These are phyloP conservation scores for Stictocephala bisonia DNA, from an alignment of 2,888 invertebrate genomes.

Conservation along the genomic window DNA sequence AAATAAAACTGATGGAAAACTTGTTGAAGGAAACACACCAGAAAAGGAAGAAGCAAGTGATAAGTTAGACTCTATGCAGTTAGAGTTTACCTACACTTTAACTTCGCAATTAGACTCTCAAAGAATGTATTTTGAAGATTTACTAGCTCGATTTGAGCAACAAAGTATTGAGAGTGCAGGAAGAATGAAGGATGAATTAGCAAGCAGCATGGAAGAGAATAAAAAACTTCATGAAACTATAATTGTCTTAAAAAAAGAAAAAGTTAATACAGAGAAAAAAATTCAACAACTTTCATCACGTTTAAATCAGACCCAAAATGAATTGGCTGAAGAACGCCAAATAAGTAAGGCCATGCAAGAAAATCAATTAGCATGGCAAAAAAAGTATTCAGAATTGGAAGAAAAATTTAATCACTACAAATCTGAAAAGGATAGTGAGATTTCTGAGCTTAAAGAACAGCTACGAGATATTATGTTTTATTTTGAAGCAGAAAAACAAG, in stretches of 20 bases:
- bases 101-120: slow-evolving; percentile 97
- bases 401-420: slow-evolving; percentile 64
- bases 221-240: slow-evolving; percentile 62
- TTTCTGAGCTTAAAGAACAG: slow-evolving; percentile 90
- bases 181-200: slow-evolving; percentile 67
- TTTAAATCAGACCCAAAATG: slow-evolving; percentile 74
- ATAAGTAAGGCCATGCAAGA: slow-evolving; percentile 80
- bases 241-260: slow-evolving; percentile 71
- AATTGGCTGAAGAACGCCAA: slow-evolving; percentile 86
- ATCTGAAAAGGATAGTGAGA: slow-evolving; percentile 69
- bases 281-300: slow-evolving; percentile 71
- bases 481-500: slow-evolving; percentile 84
- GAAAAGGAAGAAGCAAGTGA: slow-evolving; percentile 69
- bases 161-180: slow-evolving; percentile 60
- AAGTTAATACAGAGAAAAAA: slow-evolving; percentile 77
- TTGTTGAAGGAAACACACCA: slow-evolving; percentile 79
- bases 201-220: slow-evolving; percentile 67
- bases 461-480: slow-evolving; percentile 97
- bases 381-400: slow-evolving; percentile 70
- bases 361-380: slow-evolving; percentile 81
- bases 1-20: slow-evolving; percentile 96
- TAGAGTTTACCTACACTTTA: slow-evolving; percentile 96
- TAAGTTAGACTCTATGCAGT: slow-evolving; percentile 93
- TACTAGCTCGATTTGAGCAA: slow-evolving; percentile 68
- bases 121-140: slow-evolving; percentile 90